Evolutionary conservation across 2,113 vertebrate genomes (phyloP), one percentile per base, ranked within the genome.

Genomic region (Ptyas mucosa): DNA sequence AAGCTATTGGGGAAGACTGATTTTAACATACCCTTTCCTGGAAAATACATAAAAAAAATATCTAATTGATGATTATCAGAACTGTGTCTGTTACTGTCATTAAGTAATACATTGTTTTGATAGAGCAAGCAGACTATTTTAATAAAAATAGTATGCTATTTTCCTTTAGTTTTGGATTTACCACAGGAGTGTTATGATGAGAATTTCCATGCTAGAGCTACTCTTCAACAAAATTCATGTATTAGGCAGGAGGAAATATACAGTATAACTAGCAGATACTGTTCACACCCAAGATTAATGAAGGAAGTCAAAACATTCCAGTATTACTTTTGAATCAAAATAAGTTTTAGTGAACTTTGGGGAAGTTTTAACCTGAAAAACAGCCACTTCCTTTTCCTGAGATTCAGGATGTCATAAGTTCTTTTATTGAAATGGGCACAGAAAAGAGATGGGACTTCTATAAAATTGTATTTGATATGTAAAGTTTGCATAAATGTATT

Each of bases 351-450:
- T 96, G 97, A 98, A 97, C 97, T 95, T 95, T 96, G 97, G 96
- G 97, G 97, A 98, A 97, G 95, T 96, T 96, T 94, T 86, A 90
- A 95, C 89, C 57, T 90, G 95, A 85, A 96, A 94, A 94, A 86
- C 89, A 92, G 96, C 97, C 97, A 96, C 96, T 94, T 97, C 58
- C 89, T 97, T 96, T 98, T 97, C 97, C 97, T 97, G 97, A 95
- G 93, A 93, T 91, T 89, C 94, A 94, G 95, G 95, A 96, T 95
- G 87, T 54, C 94, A 55, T 92, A 57, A 34, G n/a, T 43, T 61
- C 61, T 94, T 96, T 94, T 95, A 92, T 94, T 95, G 89, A 94
- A 94, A 88, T 12, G 34, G 15, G 34, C 39, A 23, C 96, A 93
- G 91, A 91, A 55, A 43, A 92, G 93, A 88, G 94, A 94, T 95